Conservation (phyloP, 2,113 vertebrate genomes). For the Ailurus styani region DNA sequence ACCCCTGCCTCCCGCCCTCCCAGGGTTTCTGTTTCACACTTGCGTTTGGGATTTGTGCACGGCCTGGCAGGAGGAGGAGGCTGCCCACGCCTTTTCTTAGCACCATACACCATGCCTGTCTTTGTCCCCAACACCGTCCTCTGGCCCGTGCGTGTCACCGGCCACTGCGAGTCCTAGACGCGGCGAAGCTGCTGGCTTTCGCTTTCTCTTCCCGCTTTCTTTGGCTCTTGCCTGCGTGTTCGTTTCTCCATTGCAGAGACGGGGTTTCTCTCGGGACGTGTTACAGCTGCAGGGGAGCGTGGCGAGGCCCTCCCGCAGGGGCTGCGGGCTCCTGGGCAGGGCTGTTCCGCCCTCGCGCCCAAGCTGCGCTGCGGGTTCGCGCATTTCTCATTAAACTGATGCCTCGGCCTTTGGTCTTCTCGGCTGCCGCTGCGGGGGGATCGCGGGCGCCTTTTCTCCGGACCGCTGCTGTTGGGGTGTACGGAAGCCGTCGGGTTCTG, state of each 20-base stretch:
- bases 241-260: neutral
- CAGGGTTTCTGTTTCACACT: too few relatives aligned
- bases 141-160: accelerated
- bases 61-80: accelerated
- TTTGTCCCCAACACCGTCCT: neutral
- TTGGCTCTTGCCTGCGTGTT: neutral
- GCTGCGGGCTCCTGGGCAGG: accelerated
- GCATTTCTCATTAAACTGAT: accelerated
- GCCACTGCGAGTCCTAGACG: accelerated
- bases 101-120: neutral
- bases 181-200: neutral
- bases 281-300: accelerated
- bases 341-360: neutral
- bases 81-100: too few relatives aligned
- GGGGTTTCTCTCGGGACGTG: neutral
- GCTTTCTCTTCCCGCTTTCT: neutral
- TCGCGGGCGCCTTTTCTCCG: neutral
- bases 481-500: neutral
- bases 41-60: accelerated
- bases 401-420: accelerated
- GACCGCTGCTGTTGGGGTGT: neutral
- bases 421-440: neutral
- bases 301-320: neutral
- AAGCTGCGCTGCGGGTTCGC: accelerated
- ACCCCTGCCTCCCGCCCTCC: accelerated